phyloP scores from a whole-genome alignment of 1,140 invertebrate species.

The Pogonomyrmex californicus region DNA sequence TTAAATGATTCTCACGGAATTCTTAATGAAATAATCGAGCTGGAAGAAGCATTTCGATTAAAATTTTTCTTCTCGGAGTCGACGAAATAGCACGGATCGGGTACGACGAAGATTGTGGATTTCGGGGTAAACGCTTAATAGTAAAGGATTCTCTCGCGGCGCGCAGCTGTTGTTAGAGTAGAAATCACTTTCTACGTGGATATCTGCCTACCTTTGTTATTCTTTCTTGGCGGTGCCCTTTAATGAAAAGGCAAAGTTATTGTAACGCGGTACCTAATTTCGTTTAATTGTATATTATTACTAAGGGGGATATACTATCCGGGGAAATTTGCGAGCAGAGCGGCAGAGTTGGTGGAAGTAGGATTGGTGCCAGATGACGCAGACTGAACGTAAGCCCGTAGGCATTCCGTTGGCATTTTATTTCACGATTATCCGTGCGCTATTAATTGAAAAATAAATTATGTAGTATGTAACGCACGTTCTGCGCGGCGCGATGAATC shows the following conservation, averaged over 20 bases:
- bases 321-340: conserved; percentile 68
- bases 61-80: background rate
- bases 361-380: conserved; percentile 11
- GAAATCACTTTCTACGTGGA: conserved; percentile 54
- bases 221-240: conserved; percentile 60
- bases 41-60: conserved; percentile 24
- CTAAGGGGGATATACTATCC: conserved; percentile 43
- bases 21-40: conserved; percentile 1
- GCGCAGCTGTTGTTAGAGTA: conserved; percentile 44
- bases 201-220: background rate
- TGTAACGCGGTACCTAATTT: conserved; percentile 78
- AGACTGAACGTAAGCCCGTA: conserved; percentile 19
- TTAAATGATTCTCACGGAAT: conserved; percentile 7
- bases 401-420: conserved; percentile 48
- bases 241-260: conserved; percentile 79
- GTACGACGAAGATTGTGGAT: conserved; percentile 10
- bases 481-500: conserved; percentile 43
- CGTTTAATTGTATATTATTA: conserved; percentile 79
- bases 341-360: background rate
- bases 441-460: conserved; percentile 70
- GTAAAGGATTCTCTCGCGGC: background rate
- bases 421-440: conserved; percentile 26
- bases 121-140: conserved; percentile 34
- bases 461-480: background rate
- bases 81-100: conserved; percentile 12